Conservation (phyloP, 2,797 vertebrate species). For the Australoheros facetus region DNA sequence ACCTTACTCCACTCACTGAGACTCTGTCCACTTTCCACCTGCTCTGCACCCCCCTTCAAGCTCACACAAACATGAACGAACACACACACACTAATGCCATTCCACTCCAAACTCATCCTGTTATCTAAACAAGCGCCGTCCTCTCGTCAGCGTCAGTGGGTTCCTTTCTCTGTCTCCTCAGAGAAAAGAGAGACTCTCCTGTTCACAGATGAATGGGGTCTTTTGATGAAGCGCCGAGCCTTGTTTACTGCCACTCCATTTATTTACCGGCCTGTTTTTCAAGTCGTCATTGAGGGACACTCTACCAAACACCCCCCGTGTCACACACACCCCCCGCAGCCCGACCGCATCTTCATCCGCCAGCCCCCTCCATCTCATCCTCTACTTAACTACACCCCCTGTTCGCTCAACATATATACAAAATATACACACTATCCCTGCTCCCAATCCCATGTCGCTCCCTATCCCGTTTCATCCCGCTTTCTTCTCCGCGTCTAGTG, state of each 20-base stretch:
- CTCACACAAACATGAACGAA: constrained; percentile 18
- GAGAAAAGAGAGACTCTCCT: constrained; percentile 78
- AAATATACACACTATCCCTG: constrained; percentile 45
- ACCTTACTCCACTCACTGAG: constrained; percentile 50
- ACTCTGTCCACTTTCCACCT: constrained; percentile 68
- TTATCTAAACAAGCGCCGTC: constrained; percentile 77
- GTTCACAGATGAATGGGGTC: constrained; percentile 77
- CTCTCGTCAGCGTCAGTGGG: constrained; percentile 67
- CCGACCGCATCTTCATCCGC: constrained; percentile 22
- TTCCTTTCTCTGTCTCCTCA: constrained; percentile 69
- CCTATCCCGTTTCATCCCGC: constrained; percentile 75
- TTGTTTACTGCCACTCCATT: constrained; percentile 80
- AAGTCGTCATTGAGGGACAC: constrained; percentile 77
- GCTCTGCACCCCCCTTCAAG: constrained; percentile 47
- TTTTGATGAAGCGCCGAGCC: constrained; percentile 75
- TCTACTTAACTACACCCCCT: constrained; percentile 48
- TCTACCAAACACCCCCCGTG: constrained; percentile 39
- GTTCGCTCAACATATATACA: constrained; percentile 44
- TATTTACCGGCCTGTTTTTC: constrained; percentile 78
- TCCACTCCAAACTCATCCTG: constrained; percentile 75
- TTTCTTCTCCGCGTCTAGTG: constrained; percentile 73
- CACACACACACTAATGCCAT: constrained; percentile 20
- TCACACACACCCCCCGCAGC: background rate
- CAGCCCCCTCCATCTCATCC: constrained; percentile 51
- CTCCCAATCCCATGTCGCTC: constrained; percentile 68